Evolutionary conservation across 2,888 invertebrate genomes (phyloP), one percentile per base, ranked within the genome.

Genomic region (Phalera bucephala): DNA sequence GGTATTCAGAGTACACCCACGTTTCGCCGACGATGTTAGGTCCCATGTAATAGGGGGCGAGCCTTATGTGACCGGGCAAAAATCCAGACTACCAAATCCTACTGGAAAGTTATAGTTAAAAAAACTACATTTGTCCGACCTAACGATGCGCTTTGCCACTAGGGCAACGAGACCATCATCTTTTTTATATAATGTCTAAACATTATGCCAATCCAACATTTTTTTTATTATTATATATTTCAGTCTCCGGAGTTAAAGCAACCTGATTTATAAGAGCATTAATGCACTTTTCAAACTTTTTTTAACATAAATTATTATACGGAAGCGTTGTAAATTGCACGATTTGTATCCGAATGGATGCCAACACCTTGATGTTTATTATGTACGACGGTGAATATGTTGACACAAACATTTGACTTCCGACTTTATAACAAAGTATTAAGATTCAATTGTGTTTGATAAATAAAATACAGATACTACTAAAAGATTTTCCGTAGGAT

Each of bases 221-320:
- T n/a, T n/a, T n/a, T n/a, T n/a, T n/a, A n/a, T n/a, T n/a, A n/a
- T n/a, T n/a, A n/a, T 8, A 17, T 33, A 30, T 33, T 29, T 36
- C 9, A 10, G 27, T 42, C 45, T 41, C 4, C 21, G n/a, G 15
- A 31, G 9, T 7, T 21, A 11, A 19, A 8, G 22, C 4, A 11
- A 8, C 4, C 11, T 46, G 37, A 54, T 54, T 45, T 50, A 58
- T 37, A 27, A 14, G 15, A 26, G 22, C 23, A 31, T 27, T 45
- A 40, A 40, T 40, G 35, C 27, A 41, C 28, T 36, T 43, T 28
- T 27, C 14, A 27, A 6, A 40, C 31, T 19, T 34, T 40, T 46
- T 34, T 35, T n/a, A n/a, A 38, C 38, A 25, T 28, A 43, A 23
- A 12, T 14, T 38, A 32, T 26, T 22, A 28, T 30, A 44, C 33